phyloP scores from a whole-genome alignment of 2,888 invertebrate species.

The Hoplodrina blanda region DNA sequence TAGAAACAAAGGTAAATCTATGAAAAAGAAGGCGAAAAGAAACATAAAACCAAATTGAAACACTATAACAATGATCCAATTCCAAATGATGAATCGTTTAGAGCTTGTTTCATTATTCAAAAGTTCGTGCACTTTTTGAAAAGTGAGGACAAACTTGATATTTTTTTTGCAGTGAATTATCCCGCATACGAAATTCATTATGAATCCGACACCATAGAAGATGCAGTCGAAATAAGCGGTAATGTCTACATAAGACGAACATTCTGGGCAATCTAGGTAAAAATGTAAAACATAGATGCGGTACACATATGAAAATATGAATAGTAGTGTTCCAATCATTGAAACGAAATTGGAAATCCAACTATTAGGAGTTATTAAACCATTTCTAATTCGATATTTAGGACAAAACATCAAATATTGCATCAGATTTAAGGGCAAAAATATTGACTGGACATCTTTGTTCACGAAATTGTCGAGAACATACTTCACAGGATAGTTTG shows the following conservation, averaged over 20 bases:
- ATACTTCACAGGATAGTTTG: not conserved
- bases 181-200: conserved; percentile 4
- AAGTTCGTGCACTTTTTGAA: conserved; percentile 31
- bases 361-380: conserved; percentile 43
- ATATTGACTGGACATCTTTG: conserved; percentile 40
- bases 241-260: not conserved
- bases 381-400: conserved; percentile 47
- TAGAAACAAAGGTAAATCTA: not conserved
- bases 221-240: conserved; percentile 1
- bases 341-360: not conserved
- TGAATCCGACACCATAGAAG: conserved; percentile 1
- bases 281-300: not conserved
- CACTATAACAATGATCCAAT: not conserved
- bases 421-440: conserved; percentile 41
- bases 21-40: not conserved
- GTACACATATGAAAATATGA: not conserved
- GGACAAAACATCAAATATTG: conserved; percentile 29
- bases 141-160: conserved; percentile 23
- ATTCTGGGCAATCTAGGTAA: too few relatives aligned
- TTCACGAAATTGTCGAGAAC: conserved; percentile 32
- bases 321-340: not conserved
- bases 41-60: not conserved
- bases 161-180: conserved; percentile 13
- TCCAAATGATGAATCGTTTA: not conserved
- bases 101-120: conserved; percentile 5